These are phyloP conservation scores for Ophioninae sp. DNA, from an alignment of 2,888 invertebrate species.

Conservation along the genomic window DNA sequence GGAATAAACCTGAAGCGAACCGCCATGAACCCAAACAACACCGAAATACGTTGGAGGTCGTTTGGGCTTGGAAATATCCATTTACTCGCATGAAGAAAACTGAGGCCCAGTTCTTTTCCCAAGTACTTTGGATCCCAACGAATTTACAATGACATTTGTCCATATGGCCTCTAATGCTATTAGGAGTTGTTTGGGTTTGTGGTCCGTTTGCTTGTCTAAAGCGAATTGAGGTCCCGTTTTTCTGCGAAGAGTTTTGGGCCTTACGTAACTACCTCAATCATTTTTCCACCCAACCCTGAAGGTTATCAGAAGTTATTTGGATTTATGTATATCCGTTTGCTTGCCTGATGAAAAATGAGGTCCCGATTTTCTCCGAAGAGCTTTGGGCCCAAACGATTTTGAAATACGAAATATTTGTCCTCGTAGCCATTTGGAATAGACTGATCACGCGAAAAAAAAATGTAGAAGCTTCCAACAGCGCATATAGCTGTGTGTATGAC, in stretches of 20 bases:
- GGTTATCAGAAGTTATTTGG: neutral
- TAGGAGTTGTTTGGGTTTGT: no score
- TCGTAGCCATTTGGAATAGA: neutral
- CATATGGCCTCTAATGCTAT: neutral
- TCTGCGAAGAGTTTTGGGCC: no score
- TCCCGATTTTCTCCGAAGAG: neutral
- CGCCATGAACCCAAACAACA: no score
- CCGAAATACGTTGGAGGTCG: neutral
- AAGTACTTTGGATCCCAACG: neutral
- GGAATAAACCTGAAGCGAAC: no score
- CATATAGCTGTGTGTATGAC: conserved; percentile 17
- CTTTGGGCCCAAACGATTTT: neutral
- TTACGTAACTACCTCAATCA: no score
- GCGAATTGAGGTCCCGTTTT: no score
- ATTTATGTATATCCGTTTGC: neutral
- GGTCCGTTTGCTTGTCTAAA: no score
- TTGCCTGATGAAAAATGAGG: neutral
- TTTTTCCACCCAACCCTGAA: no score
- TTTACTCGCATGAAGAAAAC: neutral
- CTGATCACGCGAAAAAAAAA: neutral
- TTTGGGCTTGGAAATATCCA: neutral
- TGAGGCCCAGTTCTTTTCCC: neutral
- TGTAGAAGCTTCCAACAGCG: neutral
- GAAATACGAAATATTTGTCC: neutral
- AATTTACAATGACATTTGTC: neutral